These are phyloP conservation scores for Crotalus tigris DNA, from an alignment of 2,113 vertebrate species.

Conservation along the genomic window DNA sequence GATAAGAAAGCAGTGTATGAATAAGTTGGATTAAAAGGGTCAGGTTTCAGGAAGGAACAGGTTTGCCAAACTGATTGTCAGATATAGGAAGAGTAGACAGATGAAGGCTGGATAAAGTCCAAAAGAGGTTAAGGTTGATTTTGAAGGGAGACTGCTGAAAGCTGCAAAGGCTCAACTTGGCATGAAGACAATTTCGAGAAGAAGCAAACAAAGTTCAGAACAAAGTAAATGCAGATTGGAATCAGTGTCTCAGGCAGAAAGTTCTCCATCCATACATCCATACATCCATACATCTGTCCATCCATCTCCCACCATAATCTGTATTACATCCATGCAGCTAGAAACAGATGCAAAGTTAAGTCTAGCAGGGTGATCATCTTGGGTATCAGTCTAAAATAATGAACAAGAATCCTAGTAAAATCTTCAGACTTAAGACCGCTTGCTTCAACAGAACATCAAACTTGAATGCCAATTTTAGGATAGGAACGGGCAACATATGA, in stretches of 20 bases:
- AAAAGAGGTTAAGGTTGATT: background rate
- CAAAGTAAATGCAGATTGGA: background rate
- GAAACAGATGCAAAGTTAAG: background rate
- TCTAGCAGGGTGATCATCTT: background rate
- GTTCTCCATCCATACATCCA: background rate
- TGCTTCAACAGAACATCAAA: background rate
- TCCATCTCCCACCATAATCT: background rate
- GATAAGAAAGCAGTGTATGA: background rate
- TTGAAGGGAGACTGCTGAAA: background rate
- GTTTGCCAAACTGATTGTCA: background rate
- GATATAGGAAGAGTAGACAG: background rate
- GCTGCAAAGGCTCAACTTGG: background rate
- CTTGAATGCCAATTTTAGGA: background rate
- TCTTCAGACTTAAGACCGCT: background rate
- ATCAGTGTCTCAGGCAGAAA: background rate
- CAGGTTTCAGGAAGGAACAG: background rate
- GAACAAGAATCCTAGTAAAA: background rate
- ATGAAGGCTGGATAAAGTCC: background rate
- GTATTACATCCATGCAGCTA: background rate
- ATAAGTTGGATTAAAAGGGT: background rate
- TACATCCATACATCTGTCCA: background rate
- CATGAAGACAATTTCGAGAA: background rate
- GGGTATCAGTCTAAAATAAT: background rate
- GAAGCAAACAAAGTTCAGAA: background rate
- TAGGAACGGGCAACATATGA: background rate